Evolutionary conservation across 2,888 invertebrate genomes (phyloP).

Genomic region (Cataglyphis cursor): DNA sequence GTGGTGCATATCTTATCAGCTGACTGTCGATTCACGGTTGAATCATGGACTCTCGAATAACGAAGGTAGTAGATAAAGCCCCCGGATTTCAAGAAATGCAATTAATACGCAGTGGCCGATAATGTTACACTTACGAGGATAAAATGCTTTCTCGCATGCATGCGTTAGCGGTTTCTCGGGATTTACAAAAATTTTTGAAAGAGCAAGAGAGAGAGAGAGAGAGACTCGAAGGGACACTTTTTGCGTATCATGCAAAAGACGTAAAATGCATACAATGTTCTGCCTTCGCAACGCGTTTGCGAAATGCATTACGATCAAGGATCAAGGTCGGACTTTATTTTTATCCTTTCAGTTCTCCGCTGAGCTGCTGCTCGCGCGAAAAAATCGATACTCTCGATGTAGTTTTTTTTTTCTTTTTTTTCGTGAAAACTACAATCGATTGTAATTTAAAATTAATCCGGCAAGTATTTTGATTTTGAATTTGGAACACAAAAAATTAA

Average conservation of each 20-base stretch:
- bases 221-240: not conserved
- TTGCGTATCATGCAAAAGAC: not conserved
- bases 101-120: constrained; percentile 21
- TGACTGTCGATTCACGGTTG: constrained; percentile 34
- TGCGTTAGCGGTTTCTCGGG: constrained; percentile 60
- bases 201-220: not conserved
- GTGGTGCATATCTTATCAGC: constrained; percentile 57
- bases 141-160: constrained; percentile 4
- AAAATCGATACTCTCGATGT: constrained; percentile 35
- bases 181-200: constrained; percentile 55
- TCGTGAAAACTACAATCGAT: not conserved
- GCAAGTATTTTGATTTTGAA: constrained; percentile 21
- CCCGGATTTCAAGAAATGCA: constrained; percentile 38
- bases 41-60: constrained; percentile 51
- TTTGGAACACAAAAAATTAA: not conserved
- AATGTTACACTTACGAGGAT: constrained; percentile 7
- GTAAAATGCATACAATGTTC: not conserved
- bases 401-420: not conserved
- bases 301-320: constrained; percentile 52
- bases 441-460: constrained; percentile 18
- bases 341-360: constrained; percentile 26
- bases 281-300: constrained; percentile 32
- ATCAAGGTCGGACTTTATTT: constrained; percentile 53
- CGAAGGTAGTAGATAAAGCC: constrained; percentile 36
- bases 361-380: not conserved